Conservation (phyloP, 2,113 vertebrate genomes). For the Ahaetulla prasina region DNA sequence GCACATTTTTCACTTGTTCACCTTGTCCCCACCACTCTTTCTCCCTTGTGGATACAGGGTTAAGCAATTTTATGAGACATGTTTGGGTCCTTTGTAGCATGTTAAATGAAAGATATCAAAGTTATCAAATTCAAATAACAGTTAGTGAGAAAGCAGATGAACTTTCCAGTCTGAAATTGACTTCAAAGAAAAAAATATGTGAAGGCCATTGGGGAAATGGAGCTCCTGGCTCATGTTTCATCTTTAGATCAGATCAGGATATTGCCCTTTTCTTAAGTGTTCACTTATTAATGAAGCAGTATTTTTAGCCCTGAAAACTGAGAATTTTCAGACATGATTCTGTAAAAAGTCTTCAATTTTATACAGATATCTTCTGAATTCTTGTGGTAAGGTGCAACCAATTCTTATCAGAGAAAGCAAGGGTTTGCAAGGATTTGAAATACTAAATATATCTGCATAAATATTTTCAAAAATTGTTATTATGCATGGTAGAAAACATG, state of each 20-base stretch:
- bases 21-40: not conserved
- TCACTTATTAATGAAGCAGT: not conserved
- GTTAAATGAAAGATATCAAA: not conserved
- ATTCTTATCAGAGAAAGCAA: not conserved
- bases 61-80: not conserved
- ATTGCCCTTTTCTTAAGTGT: slow-evolving; percentile 6
- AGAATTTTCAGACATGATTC: slow-evolving; percentile 11
- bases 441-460: not conserved
- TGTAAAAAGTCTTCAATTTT: slow-evolving; percentile 11
- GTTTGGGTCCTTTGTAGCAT: not conserved
- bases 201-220: not conserved
- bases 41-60: not conserved
- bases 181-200: not conserved
- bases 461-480: not conserved
- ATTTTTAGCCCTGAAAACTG: slow-evolving; percentile 28
- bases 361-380: not conserved
- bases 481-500: not conserved
- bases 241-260: not conserved
- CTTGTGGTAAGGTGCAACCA: not conserved
- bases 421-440: not conserved
- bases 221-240: not conserved
- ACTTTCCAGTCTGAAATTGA: not conserved
- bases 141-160: not conserved
- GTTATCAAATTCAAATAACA: not conserved
- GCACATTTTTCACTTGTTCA: not conserved